Conservation (phyloP, 2,113 vertebrate species). For the Agapornis roseicollis region DNA sequence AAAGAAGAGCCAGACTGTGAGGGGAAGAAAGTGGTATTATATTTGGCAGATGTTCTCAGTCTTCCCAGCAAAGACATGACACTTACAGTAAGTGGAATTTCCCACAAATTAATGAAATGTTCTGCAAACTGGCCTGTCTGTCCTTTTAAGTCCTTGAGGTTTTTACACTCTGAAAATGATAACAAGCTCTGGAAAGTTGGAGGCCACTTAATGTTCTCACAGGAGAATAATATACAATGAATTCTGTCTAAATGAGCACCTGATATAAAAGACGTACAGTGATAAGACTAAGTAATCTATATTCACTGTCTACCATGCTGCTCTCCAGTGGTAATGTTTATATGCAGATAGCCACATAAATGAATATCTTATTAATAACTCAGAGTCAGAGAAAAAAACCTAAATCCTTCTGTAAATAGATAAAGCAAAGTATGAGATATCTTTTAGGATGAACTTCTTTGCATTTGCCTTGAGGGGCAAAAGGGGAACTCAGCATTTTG, state of each 20-base stretch:
- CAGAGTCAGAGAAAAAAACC: conserved; percentile 7
- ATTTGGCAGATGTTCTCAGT: conserved; percentile 63
- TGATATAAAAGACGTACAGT: conserved; percentile 19
- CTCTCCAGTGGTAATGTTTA: conserved; percentile 45
- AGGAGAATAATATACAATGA: conserved; percentile 59
- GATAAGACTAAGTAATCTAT: conserved; percentile 35
- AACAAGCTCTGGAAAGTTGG: conserved; percentile 50
- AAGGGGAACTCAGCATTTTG: neutral
- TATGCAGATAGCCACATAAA: conserved; percentile 44
- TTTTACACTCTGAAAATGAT: conserved; percentile 52
- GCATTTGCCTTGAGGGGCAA: neutral
- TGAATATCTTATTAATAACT: conserved; percentile 25
- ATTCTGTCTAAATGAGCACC: conserved; percentile 61
- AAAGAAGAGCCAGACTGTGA: conserved; percentile 43
- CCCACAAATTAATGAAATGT: conserved; percentile 63
- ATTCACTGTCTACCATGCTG: neutral
- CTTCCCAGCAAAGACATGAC: conserved; percentile 56
- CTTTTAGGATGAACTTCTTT: conserved; percentile 27
- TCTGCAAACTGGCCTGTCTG: conserved; percentile 56
- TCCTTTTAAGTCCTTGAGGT: conserved; percentile 63
- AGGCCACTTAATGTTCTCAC: conserved; percentile 37
- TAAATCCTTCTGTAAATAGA: conserved; percentile 48
- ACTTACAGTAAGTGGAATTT: conserved; percentile 56
- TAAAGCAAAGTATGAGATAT: conserved; percentile 44
- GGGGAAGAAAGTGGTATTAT: conserved; percentile 33